Evolutionary conservation across 2,888 invertebrate species (phyloP).

Genomic region (Neoitamus cyanurus): DNA sequence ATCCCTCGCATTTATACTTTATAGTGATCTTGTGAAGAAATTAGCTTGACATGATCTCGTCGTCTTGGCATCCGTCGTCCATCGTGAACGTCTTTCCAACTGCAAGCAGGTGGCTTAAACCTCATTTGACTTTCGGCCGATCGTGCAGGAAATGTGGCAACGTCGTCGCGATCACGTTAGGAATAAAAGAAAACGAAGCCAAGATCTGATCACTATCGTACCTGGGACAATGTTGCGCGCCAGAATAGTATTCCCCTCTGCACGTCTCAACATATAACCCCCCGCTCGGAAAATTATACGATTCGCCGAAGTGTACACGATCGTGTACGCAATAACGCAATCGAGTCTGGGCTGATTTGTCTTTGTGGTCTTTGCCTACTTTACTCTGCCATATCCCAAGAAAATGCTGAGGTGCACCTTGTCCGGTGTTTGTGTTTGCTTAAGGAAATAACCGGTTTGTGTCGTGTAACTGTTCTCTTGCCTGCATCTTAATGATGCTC

Average conservation of each 20-base stretch:
- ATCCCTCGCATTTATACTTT: not conserved
- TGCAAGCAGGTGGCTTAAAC: conserved; percentile 8
- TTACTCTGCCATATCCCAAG: not conserved
- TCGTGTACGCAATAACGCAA: conserved; percentile 24
- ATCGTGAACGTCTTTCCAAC: not conserved
- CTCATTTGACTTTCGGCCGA: not conserved
- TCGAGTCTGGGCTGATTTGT: not conserved
- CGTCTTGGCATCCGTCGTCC: not conserved
- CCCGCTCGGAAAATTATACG: not conserved
- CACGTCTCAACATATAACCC: not conserved
- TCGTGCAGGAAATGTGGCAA: conserved; percentile 20
- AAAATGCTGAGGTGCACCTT: not conserved
- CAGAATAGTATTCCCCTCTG: not conserved
- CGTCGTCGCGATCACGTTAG: not conserved
- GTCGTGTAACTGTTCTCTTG: conserved; percentile 26
- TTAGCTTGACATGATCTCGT: not conserved
- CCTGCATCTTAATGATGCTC: conserved; percentile 38
- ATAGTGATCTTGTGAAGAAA: not conserved
- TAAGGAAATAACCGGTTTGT: conserved; percentile 22
- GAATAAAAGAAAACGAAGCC: conserved; percentile 25
- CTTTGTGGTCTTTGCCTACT: not conserved
- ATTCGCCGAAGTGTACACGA: not conserved
- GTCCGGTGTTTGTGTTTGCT: conserved; percentile 4
- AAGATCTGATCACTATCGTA: not conserved
- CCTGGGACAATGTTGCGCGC: not conserved